These are phyloP conservation scores for Protobothrops mucrosquamatus DNA, from an alignment of 2,113 vertebrate genomes.

Conservation along the genomic window DNA sequence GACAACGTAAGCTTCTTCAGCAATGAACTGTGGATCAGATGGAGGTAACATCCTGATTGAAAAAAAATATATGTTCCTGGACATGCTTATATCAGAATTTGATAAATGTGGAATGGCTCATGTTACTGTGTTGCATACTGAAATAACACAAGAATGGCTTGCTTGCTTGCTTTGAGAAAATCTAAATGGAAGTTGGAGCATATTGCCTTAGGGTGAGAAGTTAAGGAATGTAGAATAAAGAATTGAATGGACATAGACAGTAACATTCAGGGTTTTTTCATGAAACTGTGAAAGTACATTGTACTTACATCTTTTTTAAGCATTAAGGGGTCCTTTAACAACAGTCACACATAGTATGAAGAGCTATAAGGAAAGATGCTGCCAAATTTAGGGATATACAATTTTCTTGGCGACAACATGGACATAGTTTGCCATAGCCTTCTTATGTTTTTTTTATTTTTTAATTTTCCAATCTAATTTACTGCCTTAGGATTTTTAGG, in stretches of 20 bases:
- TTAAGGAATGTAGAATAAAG: background rate
- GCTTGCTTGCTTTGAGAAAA: background rate
- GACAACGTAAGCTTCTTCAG: background rate
- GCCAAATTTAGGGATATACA: background rate
- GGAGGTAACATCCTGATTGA: background rate
- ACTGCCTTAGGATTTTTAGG: background rate
- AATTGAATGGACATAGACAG: background rate
- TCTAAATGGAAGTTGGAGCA: background rate
- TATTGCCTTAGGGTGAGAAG: background rate
- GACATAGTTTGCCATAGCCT: background rate
- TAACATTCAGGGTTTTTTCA: background rate
- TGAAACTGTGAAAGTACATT: background rate
- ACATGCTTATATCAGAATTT: background rate
- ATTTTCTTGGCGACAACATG: background rate
- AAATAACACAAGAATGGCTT: background rate
- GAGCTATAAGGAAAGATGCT: background rate
- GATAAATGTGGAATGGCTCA: conserved; percentile 20
- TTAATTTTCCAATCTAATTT: background rate
- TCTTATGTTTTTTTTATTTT: background rate
- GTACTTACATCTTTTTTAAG: background rate
- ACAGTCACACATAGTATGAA: background rate
- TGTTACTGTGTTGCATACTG: conserved; percentile 48
- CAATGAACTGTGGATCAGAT: background rate
- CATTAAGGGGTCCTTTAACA: background rate
- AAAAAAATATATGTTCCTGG: background rate